A percentile compares a stretch with the other conserved stretches of the same genome.
Evolutionary conservation across 2,888 invertebrate genomes (phyloP).

Genomic region (Polymixis flavicincta): DNA sequence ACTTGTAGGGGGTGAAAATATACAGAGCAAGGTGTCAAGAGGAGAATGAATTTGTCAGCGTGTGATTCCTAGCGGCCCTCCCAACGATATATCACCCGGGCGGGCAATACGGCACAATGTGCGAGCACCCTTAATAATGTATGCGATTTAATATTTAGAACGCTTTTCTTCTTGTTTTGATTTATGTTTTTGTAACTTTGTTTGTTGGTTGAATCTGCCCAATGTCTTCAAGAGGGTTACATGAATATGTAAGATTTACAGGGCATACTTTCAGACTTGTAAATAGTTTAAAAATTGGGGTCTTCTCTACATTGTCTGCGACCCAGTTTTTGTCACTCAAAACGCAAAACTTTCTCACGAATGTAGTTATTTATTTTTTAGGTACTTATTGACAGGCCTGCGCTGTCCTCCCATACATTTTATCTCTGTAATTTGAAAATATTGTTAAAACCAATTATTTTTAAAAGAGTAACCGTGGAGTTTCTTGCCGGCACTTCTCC

Average conservation of each 20-base stretch:
- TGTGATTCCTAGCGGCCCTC: conserved; percentile 80
- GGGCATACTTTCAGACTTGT: neutral
- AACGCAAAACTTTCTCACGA: neutral
- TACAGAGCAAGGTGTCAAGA: conserved; percentile 79
- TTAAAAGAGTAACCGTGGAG: too few species aligned
- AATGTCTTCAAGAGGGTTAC: conserved; percentile 24
- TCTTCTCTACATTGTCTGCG: neutral
- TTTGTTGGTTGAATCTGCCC: conserved; percentile 4
- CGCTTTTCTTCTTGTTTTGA: conserved; percentile 59
- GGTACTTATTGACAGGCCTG: too few species aligned
- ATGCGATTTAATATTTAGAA: conserved; percentile 60
- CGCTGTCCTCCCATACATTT: too few species aligned
- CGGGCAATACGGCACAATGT: conserved; percentile 54
- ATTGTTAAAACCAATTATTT: too few species aligned
- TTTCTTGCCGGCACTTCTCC: too few species aligned
- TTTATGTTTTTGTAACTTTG: conserved; percentile 50
- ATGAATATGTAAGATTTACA: conserved; percentile 32
- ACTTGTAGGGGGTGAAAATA: conserved; percentile 56
- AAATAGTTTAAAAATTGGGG: neutral
- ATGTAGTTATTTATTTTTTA: neutral
- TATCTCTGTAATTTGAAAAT: too few species aligned
- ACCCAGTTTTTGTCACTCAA: conserved; percentile 4
- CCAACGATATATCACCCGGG: conserved; percentile 77
- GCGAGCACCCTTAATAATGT: conserved; percentile 57
- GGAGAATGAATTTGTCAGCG: conserved; percentile 86